Evolutionary conservation across 2,888 invertebrate genomes (phyloP), one percentile per base, ranked within the genome.

Genomic region (Pharmacophagus antenor): DNA sequence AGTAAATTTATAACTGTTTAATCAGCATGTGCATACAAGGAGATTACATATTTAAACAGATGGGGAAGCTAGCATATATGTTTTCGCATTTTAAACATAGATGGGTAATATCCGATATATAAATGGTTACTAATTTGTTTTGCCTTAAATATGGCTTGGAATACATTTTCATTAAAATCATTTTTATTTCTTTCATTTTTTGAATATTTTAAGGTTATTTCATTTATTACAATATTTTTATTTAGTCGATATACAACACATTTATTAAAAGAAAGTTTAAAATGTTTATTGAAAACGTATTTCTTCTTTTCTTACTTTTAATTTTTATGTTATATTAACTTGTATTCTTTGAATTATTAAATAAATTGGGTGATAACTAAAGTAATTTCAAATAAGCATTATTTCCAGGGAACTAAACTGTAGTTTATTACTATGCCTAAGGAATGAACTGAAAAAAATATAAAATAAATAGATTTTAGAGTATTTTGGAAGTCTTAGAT

Each of bases 21-120:
- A 51, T 56, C 20, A 55, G 55, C 50, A 46, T 59, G 50, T 55
- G 55, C 46, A 60, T 37, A 55, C 46, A 46, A 25, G 44, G 46
- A 23, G 31, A 31, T 51, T 60, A 60, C 51, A 55, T 23, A 25
- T 55, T 46, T 18, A 48, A 23, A 22, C 42, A 50, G 15, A 48
- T 42, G 37, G 50, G 44, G 46, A 50, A 60, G 46, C 55, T 46
- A 37, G 31, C 31, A 31, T 31, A 31, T 12, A 12, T 31, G 31
- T 31, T 31, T 15, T 31, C 12, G 15, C 31, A 31, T 5, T 25
- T 31, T 31, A 12, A 31, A 31, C 3, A 31, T 31, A 31, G 12
- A 31, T 31, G 31, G 10, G 31, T 10, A 31, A 31, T 31, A 31
- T 12, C 2, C 15, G 31, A 31, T 27, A 1, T 31, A 10, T 31